A percentile compares a stretch with the other conserved stretches of the same genome.
Evolutionary conservation across 2,113 vertebrate genomes (phyloP).

Genomic region (Puntigrus tetrazona): DNA sequence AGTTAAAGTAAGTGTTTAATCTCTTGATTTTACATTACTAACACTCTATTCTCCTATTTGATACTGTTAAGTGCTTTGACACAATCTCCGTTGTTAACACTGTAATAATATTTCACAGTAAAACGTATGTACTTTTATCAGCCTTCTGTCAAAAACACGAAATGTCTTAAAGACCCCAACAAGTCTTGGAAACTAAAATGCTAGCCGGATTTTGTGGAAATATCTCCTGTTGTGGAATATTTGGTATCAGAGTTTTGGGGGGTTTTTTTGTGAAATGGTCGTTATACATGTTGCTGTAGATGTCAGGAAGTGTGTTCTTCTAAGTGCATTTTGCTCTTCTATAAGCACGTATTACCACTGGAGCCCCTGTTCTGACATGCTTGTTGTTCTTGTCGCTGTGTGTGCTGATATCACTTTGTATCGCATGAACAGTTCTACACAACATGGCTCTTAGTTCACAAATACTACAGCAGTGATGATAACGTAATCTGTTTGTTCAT

Average conservation of each 20-base stretch:
- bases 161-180: background rate
- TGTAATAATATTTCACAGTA: background rate
- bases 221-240: background rate
- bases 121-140: background rate
- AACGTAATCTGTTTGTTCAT: conserved; percentile 17
- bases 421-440: background rate
- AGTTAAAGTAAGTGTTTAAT: too few relatives aligned
- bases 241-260: background rate
- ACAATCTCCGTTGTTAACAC: too few relatives aligned
- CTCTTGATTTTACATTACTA: too few relatives aligned
- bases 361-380: background rate
- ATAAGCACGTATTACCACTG: background rate
- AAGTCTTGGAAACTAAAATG: background rate
- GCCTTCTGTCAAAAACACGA: background rate
- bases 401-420: background rate
- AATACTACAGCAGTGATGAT: conserved; percentile 1
- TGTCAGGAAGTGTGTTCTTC: background rate
- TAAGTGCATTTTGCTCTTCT: background rate
- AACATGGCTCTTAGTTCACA: background rate
- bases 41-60: too few relatives aligned
- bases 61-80: too few relatives aligned
- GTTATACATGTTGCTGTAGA: background rate
- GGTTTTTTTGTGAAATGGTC: background rate
- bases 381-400: background rate
- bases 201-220: background rate